Base-by-base conservation (phyloP, 2,888 invertebrate genomes). In the Diaphora mendica region DNA sequence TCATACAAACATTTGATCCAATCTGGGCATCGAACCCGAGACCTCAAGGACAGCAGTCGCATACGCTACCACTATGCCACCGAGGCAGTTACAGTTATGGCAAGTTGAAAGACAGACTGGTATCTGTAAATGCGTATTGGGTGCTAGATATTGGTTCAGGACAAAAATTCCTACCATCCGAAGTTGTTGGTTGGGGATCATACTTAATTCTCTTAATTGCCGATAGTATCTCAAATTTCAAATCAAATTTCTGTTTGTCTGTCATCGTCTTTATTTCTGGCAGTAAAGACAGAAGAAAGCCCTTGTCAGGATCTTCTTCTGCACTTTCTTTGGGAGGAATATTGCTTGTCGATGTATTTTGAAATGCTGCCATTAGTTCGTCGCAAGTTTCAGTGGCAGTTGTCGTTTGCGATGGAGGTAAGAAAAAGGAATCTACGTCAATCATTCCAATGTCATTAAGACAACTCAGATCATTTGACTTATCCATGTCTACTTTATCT, bases 261-360 rank as follows among this genome's bases (percentile, higher is more conserved):
- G 35, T 65, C 65, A 65, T 65, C n/a, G 65, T 9, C 65, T 65
- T 65, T 35, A 65, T 39, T 65, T 65, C 65, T 65, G 65, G 65
- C 39, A 65, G 39, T 39, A 65, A 39, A 13, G 65, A 65, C 65
- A 65, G 11, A 5, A 65, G 39, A 39, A 65, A 65, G 23, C 65
- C n/a, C 39, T 4, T 65, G 4, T 65, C 65, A 13, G 65, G 26
- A 62, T 62, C 62, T 62, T 62, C 62, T 30, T 62, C 62, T 17
- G 13, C 17, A 2, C 17, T 30, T 30, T 62, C 62, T 30, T 30
- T 62, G 7, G 0, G 0, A 17, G 62, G 62, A 62, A 62, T 17
- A 17, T 30, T 62, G 30, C 30, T 17, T 30, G 30, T 17, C 30
- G 17, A 30, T 30, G 62, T 30, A 30, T 15, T 62, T 62, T 62